phyloP scores from a whole-genome alignment of 64 coral and sea anemone species.

The Dendrophyllia cribrosa region DNA sequence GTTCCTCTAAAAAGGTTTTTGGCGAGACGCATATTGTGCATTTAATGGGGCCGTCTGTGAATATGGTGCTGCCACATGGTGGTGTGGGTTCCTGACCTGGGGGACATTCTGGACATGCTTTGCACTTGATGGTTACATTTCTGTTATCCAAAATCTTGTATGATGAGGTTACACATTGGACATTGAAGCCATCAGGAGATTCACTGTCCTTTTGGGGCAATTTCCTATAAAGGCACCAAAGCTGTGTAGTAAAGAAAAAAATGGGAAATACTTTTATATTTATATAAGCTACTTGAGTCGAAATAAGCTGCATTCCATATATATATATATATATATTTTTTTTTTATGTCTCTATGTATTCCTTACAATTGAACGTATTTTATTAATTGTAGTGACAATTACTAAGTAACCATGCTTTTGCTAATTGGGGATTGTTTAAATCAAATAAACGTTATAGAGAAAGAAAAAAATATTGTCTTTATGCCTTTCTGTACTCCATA shows the following conservation, averaged over 20 bases:
- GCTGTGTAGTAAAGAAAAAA: neutral
- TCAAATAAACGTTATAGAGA: no score
- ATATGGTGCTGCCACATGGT: constrained; percentile 6
- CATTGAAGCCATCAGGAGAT: neutral
- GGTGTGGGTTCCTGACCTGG: neutral
- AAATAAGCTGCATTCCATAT: no score
- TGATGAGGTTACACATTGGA: constrained; percentile 4
- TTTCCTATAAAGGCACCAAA: neutral
- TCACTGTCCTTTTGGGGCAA: neutral
- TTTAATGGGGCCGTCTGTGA: neutral
- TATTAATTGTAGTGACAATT: no score
- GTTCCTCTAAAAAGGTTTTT: neutral
- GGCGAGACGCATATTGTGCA: neutral
- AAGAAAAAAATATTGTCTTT: no score
- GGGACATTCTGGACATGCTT: neutral
- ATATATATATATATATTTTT: no score
- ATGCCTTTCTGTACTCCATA: no score
- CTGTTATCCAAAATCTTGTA: neutral
- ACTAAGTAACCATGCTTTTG: no score
- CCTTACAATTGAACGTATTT: no score
- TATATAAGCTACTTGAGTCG: no score
- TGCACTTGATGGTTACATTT: neutral
- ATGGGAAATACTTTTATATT: no score
- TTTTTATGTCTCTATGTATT: no score
- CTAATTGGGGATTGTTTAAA: no score